A percentile compares a stretch with the other conserved stretches of the same genome.
These are phyloP conservation scores for Incurvaria masculella DNA, from an alignment of 2,888 invertebrate genomes.

Conservation along the genomic window DNA sequence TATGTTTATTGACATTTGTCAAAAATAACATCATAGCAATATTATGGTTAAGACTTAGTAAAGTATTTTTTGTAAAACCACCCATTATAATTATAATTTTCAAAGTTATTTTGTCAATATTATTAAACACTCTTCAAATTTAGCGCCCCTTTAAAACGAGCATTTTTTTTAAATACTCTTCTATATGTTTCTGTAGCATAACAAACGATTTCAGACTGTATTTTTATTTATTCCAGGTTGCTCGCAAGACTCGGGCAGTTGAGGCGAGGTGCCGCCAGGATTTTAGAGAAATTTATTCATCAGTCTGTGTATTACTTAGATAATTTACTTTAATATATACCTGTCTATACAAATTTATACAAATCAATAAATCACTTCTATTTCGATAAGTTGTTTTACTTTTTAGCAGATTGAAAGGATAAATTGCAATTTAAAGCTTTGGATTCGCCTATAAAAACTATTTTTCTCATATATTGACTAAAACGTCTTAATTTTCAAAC, in stretches of 20 bases:
- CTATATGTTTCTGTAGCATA: too few species aligned
- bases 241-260: slow-evolving; percentile 53
- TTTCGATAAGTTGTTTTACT: too few species aligned
- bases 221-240: slow-evolving; percentile 29
- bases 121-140: neutral
- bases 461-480: too few species aligned
- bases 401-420: too few species aligned
- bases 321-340: slow-evolving; percentile 47
- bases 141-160: neutral
- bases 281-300: slow-evolving; percentile 31
- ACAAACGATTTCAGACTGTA: too few species aligned
- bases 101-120: slow-evolving; percentile 1
- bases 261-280: slow-evolving; percentile 40
- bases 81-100: slow-evolving; percentile 1
- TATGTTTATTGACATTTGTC: neutral
- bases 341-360: slow-evolving; percentile 53
- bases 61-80: slow-evolving; percentile 1
- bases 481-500: too few species aligned
- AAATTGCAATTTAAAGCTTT: too few species aligned
- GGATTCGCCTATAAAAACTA: too few species aligned
- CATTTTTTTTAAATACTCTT: too few species aligned
- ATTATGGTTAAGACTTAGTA: slow-evolving; percentile 3
- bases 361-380: slow-evolving; percentile 27
- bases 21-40: neutral
- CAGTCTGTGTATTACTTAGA: slow-evolving; percentile 42